phyloP scores from a whole-genome alignment of 2,888 invertebrate species.

The Mylabris sibirica region DNA sequence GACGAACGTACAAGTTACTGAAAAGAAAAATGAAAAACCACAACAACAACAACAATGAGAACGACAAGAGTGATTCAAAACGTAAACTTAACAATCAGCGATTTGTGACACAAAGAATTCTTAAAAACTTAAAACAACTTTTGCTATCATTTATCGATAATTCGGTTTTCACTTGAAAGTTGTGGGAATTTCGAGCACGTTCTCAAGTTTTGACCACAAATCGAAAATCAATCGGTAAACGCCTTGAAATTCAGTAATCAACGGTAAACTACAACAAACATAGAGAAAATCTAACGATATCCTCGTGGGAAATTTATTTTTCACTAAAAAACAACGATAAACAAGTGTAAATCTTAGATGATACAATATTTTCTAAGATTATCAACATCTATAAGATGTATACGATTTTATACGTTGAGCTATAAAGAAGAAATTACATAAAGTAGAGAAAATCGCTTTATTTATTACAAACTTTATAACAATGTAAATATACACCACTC shows the following conservation, averaged over 20 bases:
- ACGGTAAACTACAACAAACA: not conserved
- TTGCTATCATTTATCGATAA: constrained; percentile 8
- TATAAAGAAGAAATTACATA: not conserved
- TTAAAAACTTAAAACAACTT: not conserved
- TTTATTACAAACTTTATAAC: not conserved
- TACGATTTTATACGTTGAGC: too few species aligned
- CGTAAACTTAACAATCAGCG: too few species aligned
- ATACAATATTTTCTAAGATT: not conserved
- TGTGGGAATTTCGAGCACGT: constrained; percentile 17
- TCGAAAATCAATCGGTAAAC: not conserved
- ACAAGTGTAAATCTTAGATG: not conserved
- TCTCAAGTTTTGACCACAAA: not conserved
- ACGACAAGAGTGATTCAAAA: too few species aligned
- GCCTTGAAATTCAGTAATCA: not conserved
- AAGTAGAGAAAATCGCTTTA: not conserved
- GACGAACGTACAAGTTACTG: not conserved
- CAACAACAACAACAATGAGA: too few species aligned
- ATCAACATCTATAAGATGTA: not conserved
- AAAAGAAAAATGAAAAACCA: not conserved
- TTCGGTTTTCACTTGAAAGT: constrained; percentile 19
- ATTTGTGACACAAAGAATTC: too few species aligned
- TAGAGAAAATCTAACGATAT: not conserved
- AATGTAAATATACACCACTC: too few species aligned
- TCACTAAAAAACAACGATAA: not conserved
- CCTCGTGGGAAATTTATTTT: constrained; percentile 1